Evolutionary conservation across 2,888 invertebrate genomes (phyloP).

Genomic region (Julus scandinavius): DNA sequence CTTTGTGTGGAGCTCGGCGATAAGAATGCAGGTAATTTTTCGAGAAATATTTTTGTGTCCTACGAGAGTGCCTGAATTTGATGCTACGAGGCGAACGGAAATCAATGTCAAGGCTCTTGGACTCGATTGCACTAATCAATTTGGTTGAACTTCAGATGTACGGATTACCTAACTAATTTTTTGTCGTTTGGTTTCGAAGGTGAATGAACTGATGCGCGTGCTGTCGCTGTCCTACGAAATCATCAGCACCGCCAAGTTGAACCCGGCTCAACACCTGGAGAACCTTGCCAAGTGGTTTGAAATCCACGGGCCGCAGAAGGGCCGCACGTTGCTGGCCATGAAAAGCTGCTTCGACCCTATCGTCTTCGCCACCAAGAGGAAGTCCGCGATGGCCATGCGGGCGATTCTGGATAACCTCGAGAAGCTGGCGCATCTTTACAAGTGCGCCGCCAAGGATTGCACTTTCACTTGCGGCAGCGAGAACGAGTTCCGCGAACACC

Average conservation of each 20-base stretch:
- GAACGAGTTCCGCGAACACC: conserved; percentile 36
- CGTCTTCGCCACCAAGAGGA: background rate
- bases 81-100: no score
- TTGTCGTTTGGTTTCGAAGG: background rate
- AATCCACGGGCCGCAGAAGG: background rate
- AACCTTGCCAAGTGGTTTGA: conserved; percentile 18
- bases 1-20: no score
- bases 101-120: no score
- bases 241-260: background rate
- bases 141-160: no score
- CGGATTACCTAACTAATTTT: background rate
- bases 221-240: conserved; percentile 28
- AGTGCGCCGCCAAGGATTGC: conserved; percentile 52
- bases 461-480: conserved; percentile 29
- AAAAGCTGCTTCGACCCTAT: background rate
- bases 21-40: no score
- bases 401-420: background rate
- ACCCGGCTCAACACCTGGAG: background rate
- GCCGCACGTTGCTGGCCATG: background rate
- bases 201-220: background rate
- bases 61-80: no score
- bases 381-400: background rate
- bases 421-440: conserved; percentile 44
- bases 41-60: no score
- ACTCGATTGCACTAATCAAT: no score